Evolutionary conservation across 1,140 invertebrate species (phyloP), one percentile per base, ranked within the genome.

Genomic region (Diploscapter pachys): DNA sequence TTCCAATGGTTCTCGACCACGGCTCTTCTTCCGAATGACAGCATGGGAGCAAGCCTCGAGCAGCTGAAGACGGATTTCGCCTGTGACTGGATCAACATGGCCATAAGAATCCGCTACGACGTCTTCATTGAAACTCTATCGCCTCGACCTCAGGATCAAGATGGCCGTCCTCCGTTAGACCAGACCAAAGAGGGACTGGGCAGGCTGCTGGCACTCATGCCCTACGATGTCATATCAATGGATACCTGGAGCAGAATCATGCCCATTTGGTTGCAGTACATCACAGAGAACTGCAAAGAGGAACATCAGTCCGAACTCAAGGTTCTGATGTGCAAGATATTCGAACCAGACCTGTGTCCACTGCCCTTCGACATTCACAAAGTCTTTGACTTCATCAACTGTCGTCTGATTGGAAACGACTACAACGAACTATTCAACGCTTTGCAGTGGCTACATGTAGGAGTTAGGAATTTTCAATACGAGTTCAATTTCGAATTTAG

Each of bases 1-100:
- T 98, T 98, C 88, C 94, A 98, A 87, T 99, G 96, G 96, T 99
- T 98, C 89, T 93, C 97, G 88, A 92, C 95, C 75, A 98, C 95
- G 54, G 93, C 94, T 5, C 95, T 94, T 87, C 91, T 95, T 31
- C 95, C 94, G 84, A 93, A 96, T 89, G 94, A 94, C 94, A 86
- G 87, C 86, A 76, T 83, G 77, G 93, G 94, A 80, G 92, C 90
- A 83, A 90, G 92, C 8, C 89, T 96, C 70, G 94, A 96, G 87
- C 91, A 93, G 85, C 86, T 96, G n/a, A 97, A 96, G 87, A 90
- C 90, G 11, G 93, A 95, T 75, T 93, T 95, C 84, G 92, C 98
- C 11, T 94, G 93, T 84, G 90, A 91, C 53, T 98, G 96, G 96
- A 86, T 98, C 55, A 91, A 91, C 72, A 90, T 91, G 81, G 91